Conservation (phyloP, 1,140 invertebrate species). For the Pseudoatta argentina region DNA sequence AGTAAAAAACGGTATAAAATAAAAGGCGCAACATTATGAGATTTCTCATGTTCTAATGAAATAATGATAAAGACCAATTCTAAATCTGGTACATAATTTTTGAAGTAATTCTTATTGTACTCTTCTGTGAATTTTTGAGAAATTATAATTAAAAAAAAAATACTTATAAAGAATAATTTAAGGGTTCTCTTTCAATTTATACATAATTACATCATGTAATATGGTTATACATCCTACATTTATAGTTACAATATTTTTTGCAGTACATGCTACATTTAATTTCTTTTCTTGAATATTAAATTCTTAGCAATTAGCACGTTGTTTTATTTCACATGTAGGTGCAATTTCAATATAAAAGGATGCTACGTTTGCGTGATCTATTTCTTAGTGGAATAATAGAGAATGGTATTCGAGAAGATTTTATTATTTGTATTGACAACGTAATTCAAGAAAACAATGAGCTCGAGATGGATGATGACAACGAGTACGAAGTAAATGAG, state of each 20-base stretch:
- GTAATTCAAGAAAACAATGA: neutral
- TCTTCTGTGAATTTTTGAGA: too few relatives aligned
- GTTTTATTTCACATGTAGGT: neutral
- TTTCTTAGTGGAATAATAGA: neutral
- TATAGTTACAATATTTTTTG: neutral
- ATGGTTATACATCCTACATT: neutral
- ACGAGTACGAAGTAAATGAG: neutral
- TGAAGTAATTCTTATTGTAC: too few relatives aligned
- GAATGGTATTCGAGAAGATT: slow-evolving; percentile 1
- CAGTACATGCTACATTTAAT: neutral
- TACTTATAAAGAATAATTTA: too few relatives aligned
- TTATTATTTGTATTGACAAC: neutral
- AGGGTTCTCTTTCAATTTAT: neutral
- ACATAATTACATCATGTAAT: too few relatives aligned
- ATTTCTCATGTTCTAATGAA: too few relatives aligned
- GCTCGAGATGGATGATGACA: neutral
- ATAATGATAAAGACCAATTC: too few relatives aligned
- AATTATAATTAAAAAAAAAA: too few relatives aligned
- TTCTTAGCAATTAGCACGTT: neutral
- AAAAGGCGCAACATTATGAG: too few relatives aligned
- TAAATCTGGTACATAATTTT: too few relatives aligned
- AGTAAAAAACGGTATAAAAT: too few relatives aligned
- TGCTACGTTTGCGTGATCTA: neutral
- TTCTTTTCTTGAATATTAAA: neutral
- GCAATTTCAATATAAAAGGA: neutral